Base-by-base conservation (phyloP, 2,113 vertebrate species). In the Emydocephalus ijimae region DNA sequence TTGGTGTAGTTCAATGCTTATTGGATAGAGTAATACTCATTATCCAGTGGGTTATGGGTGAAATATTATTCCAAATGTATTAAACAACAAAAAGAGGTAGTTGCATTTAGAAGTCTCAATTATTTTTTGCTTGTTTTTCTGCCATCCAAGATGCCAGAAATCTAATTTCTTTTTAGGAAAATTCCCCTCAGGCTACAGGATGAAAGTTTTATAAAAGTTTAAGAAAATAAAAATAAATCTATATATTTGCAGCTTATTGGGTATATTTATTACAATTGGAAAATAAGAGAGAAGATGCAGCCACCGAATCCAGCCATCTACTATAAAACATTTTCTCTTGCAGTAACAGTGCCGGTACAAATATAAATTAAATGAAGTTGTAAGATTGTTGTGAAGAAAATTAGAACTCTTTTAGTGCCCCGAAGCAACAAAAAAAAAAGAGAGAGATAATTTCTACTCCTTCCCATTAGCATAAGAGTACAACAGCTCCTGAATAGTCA, bases 401-500 rank as follows among this genome's bases (percentile, higher is more conserved):
- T 92, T 86, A 91, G 89, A 93, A 74, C 29, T 20, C 6, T 12
- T 93, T 94, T 90, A 56, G 92, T 93, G 94, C 74, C 43, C 91
- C 50, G 54, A 88, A 94, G 92, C 43, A 61, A 87, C 86, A 88
- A 86, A 85, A 88, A 12, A 52, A 10, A 43, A 43, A 43, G 39
- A 43, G 43, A 88, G 85, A 34, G 23, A 6, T 1, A 87, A 29
- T 21, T 90, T 87, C 69, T 52, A 39, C 92, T 0, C 4, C 50
- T 61, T 94, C 74, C 10, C 24, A 55, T 88, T 88, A 87, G 89
- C 93, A 50, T 93, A 89, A 86, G 95, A 91, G 91, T 64, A 92
- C 52, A 93, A 91, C 93, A 95, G 90, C 87, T 94, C 93, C 91
- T 26, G 45, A 89, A 95, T 95, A 92, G 94, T 93, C 95, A 94